A percentile compares a stretch with the other conserved stretches of the same genome.
These are phyloP conservation scores for Leiothrix lutea DNA, from an alignment of 2,113 vertebrate genomes.

Conservation along the genomic window DNA sequence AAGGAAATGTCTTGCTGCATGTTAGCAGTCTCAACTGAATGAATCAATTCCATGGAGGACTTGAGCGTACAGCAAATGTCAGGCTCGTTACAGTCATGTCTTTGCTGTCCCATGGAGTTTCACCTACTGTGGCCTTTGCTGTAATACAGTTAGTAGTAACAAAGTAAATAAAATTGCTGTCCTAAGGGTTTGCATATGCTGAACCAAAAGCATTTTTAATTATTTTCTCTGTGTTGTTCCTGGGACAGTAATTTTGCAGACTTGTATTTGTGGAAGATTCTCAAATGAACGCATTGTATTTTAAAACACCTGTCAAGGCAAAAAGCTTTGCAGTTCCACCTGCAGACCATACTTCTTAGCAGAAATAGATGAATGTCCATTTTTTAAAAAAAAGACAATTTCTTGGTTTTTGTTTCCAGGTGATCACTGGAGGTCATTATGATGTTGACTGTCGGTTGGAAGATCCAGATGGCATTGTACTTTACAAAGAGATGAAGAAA, in stretches of 20 bases:
- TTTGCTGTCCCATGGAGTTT: neutral
- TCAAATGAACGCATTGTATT: neutral
- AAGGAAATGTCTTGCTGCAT: neutral
- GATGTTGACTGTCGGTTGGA: conserved; percentile 96
- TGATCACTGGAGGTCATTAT: conserved; percentile 97
- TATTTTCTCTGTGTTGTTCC: rapidly evolving
- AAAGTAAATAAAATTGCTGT: neutral
- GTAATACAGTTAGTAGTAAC: neutral
- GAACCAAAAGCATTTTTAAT: neutral
- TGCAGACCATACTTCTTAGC: neutral
- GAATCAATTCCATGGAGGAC: neutral
- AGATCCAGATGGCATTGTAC: conserved; percentile 86
- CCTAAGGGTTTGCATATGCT: rapidly evolving
- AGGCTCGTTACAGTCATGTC: neutral
- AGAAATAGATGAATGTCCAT: neutral
- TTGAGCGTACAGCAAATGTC: neutral
- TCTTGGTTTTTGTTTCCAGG: conserved; percentile 68
- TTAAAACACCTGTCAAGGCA: neutral
- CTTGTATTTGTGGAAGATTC: neutral
- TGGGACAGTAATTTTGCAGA: neutral
- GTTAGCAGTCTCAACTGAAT: neutral
- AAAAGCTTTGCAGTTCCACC: neutral
- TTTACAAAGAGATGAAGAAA: conserved; percentile 99
- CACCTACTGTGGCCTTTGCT: neutral
- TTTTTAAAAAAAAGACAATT: neutral